phyloP scores from a whole-genome alignment of 2,797 vertebrate species.

The Sitta carolinensis region DNA sequence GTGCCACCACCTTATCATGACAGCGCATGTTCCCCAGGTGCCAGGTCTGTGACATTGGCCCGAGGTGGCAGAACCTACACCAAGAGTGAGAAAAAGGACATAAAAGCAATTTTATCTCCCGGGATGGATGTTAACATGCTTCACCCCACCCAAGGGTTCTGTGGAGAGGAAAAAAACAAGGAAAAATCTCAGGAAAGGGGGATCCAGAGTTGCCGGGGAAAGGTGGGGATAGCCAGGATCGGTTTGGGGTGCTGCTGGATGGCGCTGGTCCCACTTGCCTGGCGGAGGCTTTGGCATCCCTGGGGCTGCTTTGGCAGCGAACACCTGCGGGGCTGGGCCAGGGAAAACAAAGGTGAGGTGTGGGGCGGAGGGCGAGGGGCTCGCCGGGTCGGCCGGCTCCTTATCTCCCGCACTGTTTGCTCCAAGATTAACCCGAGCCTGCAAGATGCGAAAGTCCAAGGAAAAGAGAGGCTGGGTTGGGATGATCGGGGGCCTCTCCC shows the following conservation, averaged over 20 bases:
- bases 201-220: accelerated
- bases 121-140: accelerated
- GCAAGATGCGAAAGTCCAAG: constrained; percentile 48
- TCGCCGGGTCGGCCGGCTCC: neutral
- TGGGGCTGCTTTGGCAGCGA: neutral
- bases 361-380: neutral
- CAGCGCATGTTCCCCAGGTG: neutral
- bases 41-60: neutral
- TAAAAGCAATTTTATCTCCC: neutral
- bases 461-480: neutral
- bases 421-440: constrained; percentile 35
- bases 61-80: neutral
- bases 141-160: no score
- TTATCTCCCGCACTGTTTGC: constrained; percentile 51
- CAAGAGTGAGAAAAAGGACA: neutral
- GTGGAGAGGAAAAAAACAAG: neutral
- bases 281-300: neutral
- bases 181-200: neutral
- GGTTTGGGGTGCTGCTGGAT: neutral
- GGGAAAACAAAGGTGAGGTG: neutral
- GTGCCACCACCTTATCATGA: accelerated
- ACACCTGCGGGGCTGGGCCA: constrained; percentile 4
- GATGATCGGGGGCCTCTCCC: neutral
- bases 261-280: accelerated
- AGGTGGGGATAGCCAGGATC: accelerated